Evolutionary conservation across 2,797 vertebrate genomes (phyloP).

Genomic region (Enteromius radiatus): DNA sequence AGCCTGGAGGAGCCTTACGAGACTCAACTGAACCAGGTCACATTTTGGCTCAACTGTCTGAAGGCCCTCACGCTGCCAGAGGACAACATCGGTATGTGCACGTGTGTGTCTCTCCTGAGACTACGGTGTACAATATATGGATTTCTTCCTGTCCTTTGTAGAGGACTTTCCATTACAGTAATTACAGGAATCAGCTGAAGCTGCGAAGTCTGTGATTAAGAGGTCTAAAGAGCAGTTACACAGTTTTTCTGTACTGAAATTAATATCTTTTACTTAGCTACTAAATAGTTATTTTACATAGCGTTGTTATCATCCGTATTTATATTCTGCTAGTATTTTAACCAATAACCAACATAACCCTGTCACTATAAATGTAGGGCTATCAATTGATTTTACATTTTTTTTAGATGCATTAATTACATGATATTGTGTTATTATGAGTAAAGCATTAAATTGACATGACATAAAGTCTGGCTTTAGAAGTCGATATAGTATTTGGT

Average conservation of each 20-base stretch:
- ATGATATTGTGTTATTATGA: background rate
- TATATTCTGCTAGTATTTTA: background rate
- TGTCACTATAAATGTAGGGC: background rate
- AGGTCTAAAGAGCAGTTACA: background rate
- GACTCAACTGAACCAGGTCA: conserved; percentile 93
- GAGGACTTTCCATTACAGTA: conserved; percentile 26
- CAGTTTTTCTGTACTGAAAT: background rate
- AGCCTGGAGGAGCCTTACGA: conserved; percentile 96
- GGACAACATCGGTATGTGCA: conserved; percentile 85
- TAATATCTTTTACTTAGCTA: background rate
- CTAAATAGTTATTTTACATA: background rate
- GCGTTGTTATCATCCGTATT: background rate
- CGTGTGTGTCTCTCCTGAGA: conserved; percentile 12
- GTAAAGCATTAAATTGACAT: background rate
- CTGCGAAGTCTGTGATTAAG: conserved; percentile 11
- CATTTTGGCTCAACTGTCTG: conserved; percentile 96
- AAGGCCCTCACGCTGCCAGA: conserved; percentile 90
- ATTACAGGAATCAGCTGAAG: conserved; percentile 10
- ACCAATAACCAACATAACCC: background rate
- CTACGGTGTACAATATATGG: background rate
- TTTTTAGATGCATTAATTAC: background rate
- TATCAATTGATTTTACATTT: background rate
- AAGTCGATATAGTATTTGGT: background rate
- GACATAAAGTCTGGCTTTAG: background rate
- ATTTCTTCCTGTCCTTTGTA: background rate